These are phyloP conservation scores for Dusona sp. DNA, from an alignment of 2,888 invertebrate genomes.

Conservation along the genomic window DNA sequence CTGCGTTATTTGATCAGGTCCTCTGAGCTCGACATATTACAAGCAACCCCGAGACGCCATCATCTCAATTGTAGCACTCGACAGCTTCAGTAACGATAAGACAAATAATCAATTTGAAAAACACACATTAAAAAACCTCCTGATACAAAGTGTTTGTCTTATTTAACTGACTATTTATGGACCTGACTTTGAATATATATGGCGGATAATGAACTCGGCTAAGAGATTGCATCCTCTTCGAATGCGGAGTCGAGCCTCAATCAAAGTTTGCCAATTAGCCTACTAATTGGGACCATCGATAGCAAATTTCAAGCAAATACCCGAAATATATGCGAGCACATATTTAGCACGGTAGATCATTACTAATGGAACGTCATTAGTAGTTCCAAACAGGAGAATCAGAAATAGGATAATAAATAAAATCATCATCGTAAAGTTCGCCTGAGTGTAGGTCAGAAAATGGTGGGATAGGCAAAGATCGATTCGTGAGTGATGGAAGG, in stretches of 20 bases:
- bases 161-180: background rate
- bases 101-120: background rate
- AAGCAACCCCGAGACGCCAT: background rate
- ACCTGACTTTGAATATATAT: background rate
- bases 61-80: background rate
- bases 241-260: conserved; percentile 1
- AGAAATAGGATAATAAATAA: background rate
- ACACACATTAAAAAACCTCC: background rate
- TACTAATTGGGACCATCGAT: conserved; percentile 44
- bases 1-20: conserved; percentile 25
- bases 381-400: background rate
- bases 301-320: conserved; percentile 8
- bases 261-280: conserved; percentile 50
- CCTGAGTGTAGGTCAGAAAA: background rate
- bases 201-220: background rate
- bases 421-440: background rate
- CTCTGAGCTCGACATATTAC: background rate
- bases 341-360: background rate
- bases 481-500: background rate
- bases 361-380: background rate
- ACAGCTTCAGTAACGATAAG: background rate
- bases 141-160: background rate
- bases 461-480: background rate
- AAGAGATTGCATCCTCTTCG: conserved; percentile 3
- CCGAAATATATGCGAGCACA: background rate